phyloP scores from a whole-genome alignment of 2,888 invertebrate genomes.

The Aquatica leii region DNA sequence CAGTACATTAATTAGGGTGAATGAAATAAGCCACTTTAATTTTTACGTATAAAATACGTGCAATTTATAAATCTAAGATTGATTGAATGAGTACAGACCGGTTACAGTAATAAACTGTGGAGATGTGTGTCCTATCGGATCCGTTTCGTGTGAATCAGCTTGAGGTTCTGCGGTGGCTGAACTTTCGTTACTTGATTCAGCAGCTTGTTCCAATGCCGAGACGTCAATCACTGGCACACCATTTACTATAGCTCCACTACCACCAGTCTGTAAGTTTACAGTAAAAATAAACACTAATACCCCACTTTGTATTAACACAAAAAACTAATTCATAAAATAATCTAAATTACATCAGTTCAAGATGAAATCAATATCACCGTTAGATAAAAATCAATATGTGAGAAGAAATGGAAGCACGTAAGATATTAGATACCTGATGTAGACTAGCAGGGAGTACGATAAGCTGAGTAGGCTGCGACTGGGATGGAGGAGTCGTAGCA shows the following conservation, averaged over 20 bases:
- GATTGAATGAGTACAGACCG: too few relatives aligned
- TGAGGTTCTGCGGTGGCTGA: conserved; percentile 63
- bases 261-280: conserved; percentile 17
- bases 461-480: conserved; percentile 60
- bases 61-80: too few relatives aligned
- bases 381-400: conserved; percentile 36
- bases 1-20: too few relatives aligned
- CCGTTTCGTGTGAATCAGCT: conserved; percentile 62
- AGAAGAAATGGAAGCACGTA: conserved; percentile 31
- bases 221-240: conserved; percentile 61
- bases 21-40: too few relatives aligned
- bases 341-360: conserved; percentile 21
- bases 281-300: not conserved
- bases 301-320: not conserved
- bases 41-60: too few relatives aligned
- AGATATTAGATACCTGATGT: conserved; percentile 57
- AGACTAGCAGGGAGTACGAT: conserved; percentile 62
- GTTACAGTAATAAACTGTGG: conserved; percentile 77
- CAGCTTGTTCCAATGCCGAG: conserved; percentile 64
- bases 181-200: conserved; percentile 68
- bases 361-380: conserved; percentile 33
- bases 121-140: conserved; percentile 61
- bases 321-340: not conserved
- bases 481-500: conserved; percentile 59
- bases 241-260: conserved; percentile 48